Conservation (phyloP, 2,888 invertebrate species). For the Cantharis lateralis region DNA sequence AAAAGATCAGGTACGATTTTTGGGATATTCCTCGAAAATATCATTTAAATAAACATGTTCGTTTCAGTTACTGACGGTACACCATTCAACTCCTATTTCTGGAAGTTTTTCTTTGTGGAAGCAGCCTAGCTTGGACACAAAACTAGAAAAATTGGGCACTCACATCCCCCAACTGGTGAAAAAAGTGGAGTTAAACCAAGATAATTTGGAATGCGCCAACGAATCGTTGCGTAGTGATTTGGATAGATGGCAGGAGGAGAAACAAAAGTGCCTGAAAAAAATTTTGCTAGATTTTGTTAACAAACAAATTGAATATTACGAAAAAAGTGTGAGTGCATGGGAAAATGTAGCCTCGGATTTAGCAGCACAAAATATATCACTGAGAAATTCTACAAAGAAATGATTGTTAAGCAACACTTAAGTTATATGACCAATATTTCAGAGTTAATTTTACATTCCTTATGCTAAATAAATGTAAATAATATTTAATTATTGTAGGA, state of each 20-base stretch:
- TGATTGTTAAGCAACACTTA: constrained; percentile 20
- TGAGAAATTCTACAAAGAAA: constrained; percentile 23
- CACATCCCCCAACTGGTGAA: constrained; percentile 59
- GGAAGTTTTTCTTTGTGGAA: constrained; percentile 61
- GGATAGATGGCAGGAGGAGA: constrained; percentile 69
- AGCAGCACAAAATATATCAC: constrained; percentile 25
- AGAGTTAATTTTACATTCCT: background rate
- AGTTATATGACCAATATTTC: background rate
- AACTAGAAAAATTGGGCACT: constrained; percentile 57
- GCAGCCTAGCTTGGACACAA: constrained; percentile 63
- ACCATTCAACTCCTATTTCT: constrained; percentile 39
- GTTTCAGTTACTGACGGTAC: constrained; percentile 21
- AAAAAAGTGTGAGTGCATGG: constrained; percentile 64
- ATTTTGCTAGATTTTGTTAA: constrained; percentile 67
- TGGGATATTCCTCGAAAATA: background rate
- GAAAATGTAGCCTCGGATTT: constrained; percentile 54
- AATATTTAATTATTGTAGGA: background rate
- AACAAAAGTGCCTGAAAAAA: constrained; percentile 66
- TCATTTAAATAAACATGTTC: background rate
- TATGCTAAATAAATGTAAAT: background rate
- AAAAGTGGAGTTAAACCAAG: constrained; percentile 61
- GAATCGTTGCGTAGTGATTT: constrained; percentile 70
- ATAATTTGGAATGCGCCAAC: constrained; percentile 70
- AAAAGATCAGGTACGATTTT: constrained; percentile 61
- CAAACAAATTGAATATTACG: constrained; percentile 68